Base-by-base conservation (phyloP, 2,797 vertebrate species). In the Gallirallus australis region DNA sequence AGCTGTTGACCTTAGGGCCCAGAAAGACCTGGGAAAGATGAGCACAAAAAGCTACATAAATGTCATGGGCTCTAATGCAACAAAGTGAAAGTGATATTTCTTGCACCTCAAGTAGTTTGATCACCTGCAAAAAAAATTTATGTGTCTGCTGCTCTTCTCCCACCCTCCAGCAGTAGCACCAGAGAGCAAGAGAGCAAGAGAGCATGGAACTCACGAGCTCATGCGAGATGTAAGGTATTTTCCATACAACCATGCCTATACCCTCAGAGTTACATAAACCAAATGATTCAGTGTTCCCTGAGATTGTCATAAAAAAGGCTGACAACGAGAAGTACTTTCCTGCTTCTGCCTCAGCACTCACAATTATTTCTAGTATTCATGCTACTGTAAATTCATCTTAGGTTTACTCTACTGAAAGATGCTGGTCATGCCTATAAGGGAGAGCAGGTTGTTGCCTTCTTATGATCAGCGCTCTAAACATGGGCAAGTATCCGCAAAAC, bases 301-400 rank as follows among this genome's bases (percentile, higher is more conserved):
- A 91, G 91, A 94, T 50, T 1, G 0, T 53, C 71, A 73, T 17
- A 24, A 83, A 85, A 89, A 85, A 87, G 20, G 21, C 11, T 79
- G 45, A 86, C 37, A 54, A 84, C 33, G 37, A 84, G 59, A 91
- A 93, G 21, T 47, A 24, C 7, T 52, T 85, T 82, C 56, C 52
- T 27, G 15, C 25, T 85, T 66, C 47, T 90, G 21, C 33, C 52
- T 85, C 66, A 94, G 53, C n/a, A 66, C 8, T 85, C 48, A 66
- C 16, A 35, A 31, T 82, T 91, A 59, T 80, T 90, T 82, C 28
- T n/a, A 53, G 35, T 52, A 47, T 85, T 87, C 73, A 76, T 85
- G 53, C 15, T 16, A 47, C 21, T 31, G 8, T 40, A 54, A 82
- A 88, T 73, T 84, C n/a, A 47, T 75, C 27, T 63, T 33, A n/a